Percentiles rank a stretch among this genome's conserved stretches.
Evolutionary conservation across 2,888 invertebrate genomes (phyloP).

Genomic region (Drymonia ruficornis): DNA sequence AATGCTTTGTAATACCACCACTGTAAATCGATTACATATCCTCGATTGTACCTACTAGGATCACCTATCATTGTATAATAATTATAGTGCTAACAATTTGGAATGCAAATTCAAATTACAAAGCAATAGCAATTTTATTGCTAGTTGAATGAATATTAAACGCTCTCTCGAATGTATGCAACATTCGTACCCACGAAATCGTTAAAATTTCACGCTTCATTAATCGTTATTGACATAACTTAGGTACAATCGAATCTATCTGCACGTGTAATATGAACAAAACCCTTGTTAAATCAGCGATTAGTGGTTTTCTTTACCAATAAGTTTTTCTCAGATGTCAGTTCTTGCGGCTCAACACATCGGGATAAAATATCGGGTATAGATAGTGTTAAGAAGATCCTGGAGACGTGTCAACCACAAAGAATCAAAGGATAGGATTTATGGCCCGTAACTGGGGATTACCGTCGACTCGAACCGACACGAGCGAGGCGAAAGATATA

Average conservation of each 20-base stretch:
- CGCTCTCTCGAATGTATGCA: neutral
- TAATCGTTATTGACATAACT: neutral
- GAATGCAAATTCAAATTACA: neutral
- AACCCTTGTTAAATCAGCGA: too few relatives aligned
- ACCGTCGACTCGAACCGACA: neutral
- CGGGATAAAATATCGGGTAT: neutral
- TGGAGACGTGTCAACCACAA: neutral
- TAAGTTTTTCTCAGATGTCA: neutral
- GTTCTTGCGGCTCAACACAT: neutral
- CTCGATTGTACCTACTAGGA: too few relatives aligned
- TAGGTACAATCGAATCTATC: too few relatives aligned
- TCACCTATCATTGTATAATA: too few relatives aligned
- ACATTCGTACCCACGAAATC: neutral
- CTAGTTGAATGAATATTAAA: neutral
- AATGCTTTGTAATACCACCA: too few relatives aligned
- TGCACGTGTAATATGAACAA: too few relatives aligned
- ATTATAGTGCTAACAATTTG: neutral
- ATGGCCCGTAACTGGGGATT: neutral
- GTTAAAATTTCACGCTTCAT: conserved; percentile 1
- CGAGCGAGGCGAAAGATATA: neutral
- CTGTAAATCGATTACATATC: too few relatives aligned
- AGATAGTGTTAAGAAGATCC: neutral
- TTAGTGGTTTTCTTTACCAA: neutral
- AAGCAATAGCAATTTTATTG: neutral
- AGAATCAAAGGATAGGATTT: neutral